Evolutionary conservation across 1,140 invertebrate genomes (phyloP).

Genomic region (Ceratosolen solmsi): DNA sequence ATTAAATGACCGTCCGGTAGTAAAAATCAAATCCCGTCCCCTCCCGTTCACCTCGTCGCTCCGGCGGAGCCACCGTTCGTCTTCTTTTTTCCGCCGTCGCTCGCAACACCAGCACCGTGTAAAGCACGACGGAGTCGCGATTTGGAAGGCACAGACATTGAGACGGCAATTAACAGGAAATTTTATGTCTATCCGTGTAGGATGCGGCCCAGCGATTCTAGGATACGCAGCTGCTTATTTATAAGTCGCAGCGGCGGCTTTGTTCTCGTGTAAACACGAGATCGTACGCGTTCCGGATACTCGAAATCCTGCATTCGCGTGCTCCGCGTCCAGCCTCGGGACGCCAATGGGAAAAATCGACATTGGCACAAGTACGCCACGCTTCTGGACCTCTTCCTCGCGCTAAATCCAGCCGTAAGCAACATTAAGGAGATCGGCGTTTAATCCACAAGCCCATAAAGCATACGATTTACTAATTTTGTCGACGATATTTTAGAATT

Average conservation of each 20-base stretch:
- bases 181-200: constrained; percentile 18
- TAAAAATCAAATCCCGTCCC: constrained; percentile 44
- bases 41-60: neutral
- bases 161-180: constrained; percentile 48
- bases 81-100: constrained; percentile 2
- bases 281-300: neutral
- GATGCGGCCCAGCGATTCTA: neutral
- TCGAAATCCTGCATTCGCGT: neutral
- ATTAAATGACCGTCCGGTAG: constrained; percentile 33
- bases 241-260: neutral
- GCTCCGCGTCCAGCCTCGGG: too few species aligned
- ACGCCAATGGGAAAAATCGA: too few species aligned
- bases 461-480: too few species aligned
- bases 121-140: constrained; percentile 32
- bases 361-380: too few species aligned
- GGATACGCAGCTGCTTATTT: constrained; percentile 1
- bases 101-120: neutral
- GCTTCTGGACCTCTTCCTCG: too few species aligned
- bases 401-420: too few species aligned
- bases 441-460: too few species aligned
- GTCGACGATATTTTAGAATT: too few species aligned
- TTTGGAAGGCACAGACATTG: constrained; percentile 35
- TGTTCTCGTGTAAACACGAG: neutral
- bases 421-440: too few species aligned
- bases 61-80: neutral